Percentiles rank a stretch among this genome's conserved stretches.
Evolutionary conservation across 2,113 vertebrate genomes (phyloP).

Genomic region (Rhagologus leucostigma): DNA sequence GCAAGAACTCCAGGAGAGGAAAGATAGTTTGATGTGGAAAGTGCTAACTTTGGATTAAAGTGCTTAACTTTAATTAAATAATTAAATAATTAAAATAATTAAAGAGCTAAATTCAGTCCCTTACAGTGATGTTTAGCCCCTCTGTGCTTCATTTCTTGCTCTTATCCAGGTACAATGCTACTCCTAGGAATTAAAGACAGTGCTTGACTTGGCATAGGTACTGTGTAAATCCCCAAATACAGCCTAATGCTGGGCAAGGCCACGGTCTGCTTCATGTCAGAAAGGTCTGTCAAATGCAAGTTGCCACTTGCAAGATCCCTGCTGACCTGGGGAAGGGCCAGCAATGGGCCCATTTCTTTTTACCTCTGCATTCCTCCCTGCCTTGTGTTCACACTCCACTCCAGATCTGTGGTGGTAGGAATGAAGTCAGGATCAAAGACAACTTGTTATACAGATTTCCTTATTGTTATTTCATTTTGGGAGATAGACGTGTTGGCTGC

Average conservation of each 20-base stretch:
- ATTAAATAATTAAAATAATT: too few species aligned
- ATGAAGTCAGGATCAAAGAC: background rate
- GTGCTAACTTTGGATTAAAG: background rate
- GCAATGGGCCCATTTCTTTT: background rate
- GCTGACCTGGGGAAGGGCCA: background rate
- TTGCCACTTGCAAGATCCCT: background rate
- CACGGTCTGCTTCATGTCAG: background rate
- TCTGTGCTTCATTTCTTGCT: background rate
- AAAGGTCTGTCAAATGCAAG: background rate
- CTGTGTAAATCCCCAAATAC: background rate
- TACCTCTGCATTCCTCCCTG: background rate
- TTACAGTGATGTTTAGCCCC: background rate
- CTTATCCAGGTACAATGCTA: background rate
- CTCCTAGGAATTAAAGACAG: background rate
- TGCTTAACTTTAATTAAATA: background rate
- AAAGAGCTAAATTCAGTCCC: background rate
- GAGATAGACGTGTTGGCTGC: background rate
- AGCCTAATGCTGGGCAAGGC: background rate
- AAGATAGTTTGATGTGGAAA: background rate
- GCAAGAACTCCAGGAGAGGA: background rate
- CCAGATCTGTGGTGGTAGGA: background rate
- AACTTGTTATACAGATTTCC: background rate
- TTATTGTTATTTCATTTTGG: background rate
- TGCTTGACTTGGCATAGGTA: background rate
- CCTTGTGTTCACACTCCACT: background rate